Evolutionary conservation across 2,888 invertebrate genomes (phyloP), one percentile per base, ranked within the genome.

Genomic region (Parnassius apollo): DNA sequence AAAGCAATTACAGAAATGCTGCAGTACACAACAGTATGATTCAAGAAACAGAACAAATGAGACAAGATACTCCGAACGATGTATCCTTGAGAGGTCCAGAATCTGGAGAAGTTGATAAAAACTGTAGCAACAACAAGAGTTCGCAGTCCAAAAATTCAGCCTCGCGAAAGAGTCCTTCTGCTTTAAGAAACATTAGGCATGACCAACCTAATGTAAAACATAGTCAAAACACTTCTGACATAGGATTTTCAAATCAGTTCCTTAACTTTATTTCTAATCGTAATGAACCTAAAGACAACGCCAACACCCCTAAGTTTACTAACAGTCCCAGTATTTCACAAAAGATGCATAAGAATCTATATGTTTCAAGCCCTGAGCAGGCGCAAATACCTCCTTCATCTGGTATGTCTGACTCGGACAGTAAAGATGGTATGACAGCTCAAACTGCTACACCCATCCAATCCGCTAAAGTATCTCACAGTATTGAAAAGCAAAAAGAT

Each of bases 271-370:
- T 88, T 71, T 84, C 92, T 8, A 88, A 89, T 70, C 85, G 92
- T 72, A 92, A 92, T 74, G 92, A 92, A 75, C 92, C 92, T 45
- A 92, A 92, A 72, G 92, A 92, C 69, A 91, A 91, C 71, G 92
- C 92, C 0, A 92, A 92, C 70, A 93, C 93, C 50, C 91, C 92
- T 65, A 93, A 93, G 72, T 92, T 92, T 74, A 85, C 82, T 13
- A 92, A 88, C 70, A 92, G 92, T 70, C 92, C 91, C 2, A 92
- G 80, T 70, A 92, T 92, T 80, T 90, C 85, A 53, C 92, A 86
- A 71, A 93, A 88, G 75, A 93, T 89, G 90, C 92, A 91, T 73
- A 92, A 91, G 76, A 92, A 91, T 69, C 78, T 92, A 62, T 92
- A 92, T 72, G 92, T 91, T 12, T 90, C 90, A 13, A 92, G 92